These are phyloP conservation scores for Lepus timidus DNA, from an alignment of 2,113 vertebrate species.

Conservation along the genomic window DNA sequence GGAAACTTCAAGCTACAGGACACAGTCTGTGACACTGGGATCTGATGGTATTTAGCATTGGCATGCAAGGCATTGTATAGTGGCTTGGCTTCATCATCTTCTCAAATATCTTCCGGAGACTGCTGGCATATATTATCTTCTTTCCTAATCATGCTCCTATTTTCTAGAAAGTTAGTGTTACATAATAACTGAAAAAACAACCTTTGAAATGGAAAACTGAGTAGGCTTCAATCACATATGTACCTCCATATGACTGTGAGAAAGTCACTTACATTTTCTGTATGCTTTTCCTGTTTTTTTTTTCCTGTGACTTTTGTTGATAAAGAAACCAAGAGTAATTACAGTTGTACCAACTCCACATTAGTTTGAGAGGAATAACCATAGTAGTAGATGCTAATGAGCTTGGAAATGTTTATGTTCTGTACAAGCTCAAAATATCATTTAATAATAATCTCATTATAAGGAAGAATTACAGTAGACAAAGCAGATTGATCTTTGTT, in stretches of 20 bases:
- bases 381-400: neutral
- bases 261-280: neutral
- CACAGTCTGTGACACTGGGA: too few species aligned
- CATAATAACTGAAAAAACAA: neutral
- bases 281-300: neutral
- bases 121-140: neutral
- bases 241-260: neutral
- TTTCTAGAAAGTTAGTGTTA: neutral
- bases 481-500: neutral
- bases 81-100: neutral
- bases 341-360: neutral
- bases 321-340: neutral
- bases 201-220: neutral
- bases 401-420: neutral
- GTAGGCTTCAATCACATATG: neutral
- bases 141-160: neutral
- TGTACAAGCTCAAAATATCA: neutral
- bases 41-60: too few species aligned
- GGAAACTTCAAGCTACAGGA: too few species aligned
- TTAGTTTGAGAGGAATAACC: neutral
- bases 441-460: neutral
- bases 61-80: too few species aligned
- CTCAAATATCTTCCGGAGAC: neutral
- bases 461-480: neutral
- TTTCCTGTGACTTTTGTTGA: neutral